Evolutionary conservation across 2,113 vertebrate genomes (phyloP).

Genomic region (Fregata magnificens): DNA sequence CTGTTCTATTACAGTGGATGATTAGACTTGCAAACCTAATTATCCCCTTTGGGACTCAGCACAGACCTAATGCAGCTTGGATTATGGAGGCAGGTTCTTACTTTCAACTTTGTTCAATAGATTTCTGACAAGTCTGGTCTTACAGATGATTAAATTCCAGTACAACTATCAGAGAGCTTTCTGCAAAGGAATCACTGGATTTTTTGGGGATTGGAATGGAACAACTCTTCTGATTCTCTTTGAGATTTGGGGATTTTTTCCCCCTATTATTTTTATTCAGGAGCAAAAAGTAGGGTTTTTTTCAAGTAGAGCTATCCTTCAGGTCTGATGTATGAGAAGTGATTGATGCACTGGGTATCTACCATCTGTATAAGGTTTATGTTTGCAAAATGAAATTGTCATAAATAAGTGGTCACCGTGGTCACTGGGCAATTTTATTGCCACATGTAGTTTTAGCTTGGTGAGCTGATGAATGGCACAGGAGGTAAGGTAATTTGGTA

Average conservation of each 20-base stretch:
- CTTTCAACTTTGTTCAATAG: constrained; percentile 54
- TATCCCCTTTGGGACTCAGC: constrained; percentile 75
- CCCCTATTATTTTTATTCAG: background rate
- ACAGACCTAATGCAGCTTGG: constrained; percentile 60
- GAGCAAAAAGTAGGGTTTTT: background rate
- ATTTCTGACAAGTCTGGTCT: constrained; percentile 52
- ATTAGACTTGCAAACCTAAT: constrained; percentile 84
- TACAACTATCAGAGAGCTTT: constrained; percentile 18
- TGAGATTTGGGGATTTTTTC: background rate
- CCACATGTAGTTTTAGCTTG: background rate
- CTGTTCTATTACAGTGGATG: constrained; percentile 77
- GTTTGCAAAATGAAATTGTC: background rate
- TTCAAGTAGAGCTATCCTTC: background rate
- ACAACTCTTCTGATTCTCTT: background rate
- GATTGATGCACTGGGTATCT: background rate
- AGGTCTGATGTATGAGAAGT: background rate
- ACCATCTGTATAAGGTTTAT: background rate
- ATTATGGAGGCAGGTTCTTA: constrained; percentile 44
- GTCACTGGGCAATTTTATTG: background rate
- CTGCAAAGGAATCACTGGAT: background rate
- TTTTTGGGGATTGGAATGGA: background rate
- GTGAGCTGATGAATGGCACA: background rate
- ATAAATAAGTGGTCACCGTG: background rate
- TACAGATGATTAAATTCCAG: constrained; percentile 58
- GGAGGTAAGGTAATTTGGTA: background rate